Base-by-base conservation (phyloP, 2,888 invertebrate species). In the Xestobium rufovillosum region DNA sequence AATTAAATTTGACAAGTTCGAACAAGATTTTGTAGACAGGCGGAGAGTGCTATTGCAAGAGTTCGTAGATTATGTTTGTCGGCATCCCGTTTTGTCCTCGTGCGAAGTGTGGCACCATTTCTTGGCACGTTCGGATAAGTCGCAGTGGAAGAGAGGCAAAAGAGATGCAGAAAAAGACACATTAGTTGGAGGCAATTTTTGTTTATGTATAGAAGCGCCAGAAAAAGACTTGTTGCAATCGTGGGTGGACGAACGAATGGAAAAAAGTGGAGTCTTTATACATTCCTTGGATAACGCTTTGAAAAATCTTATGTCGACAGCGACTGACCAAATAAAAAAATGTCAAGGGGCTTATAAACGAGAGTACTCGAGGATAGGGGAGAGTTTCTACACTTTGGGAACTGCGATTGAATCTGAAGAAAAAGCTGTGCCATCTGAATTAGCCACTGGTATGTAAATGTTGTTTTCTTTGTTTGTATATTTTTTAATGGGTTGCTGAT, bases 91-190 rank as follows among this genome's bases (percentile, higher is more conserved):
- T 4, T 69, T 98, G 26, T 88, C 92, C 2, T 80, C 80, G 51
- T 83, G 83, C 55, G 87, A 89, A 49, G 96, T 96, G 0, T 96
- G 95, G 89, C 80, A 86, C 59, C 97, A 98, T 64, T 98, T 98
- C 64, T 76, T 98, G 32, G 91, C 91, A 2, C 96, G 96, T 61
- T 94, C 90, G 4, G 96, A 97, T 68, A 96, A 94, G 54, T 95
- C 94, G 64, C 80, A 85, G 50, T 98, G 97, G 97, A 98, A 98
- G 68, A 78, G 78, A 31, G 97, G 97, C 3, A 97, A 97, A 66
- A 72, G 97, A 44, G 82, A 80, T 64, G 96, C 97, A 1, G 97
- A 98, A 66, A 86, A 84, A 56, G 97, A 98, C 64, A 84, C 88
- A 53, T 75, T 91, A 44, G 72, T 87, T 49, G 92, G 92, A 4